Evolutionary conservation across 2,888 invertebrate genomes (phyloP), one percentile per base, ranked within the genome.

Genomic region (Drosophila anomalata): DNA sequence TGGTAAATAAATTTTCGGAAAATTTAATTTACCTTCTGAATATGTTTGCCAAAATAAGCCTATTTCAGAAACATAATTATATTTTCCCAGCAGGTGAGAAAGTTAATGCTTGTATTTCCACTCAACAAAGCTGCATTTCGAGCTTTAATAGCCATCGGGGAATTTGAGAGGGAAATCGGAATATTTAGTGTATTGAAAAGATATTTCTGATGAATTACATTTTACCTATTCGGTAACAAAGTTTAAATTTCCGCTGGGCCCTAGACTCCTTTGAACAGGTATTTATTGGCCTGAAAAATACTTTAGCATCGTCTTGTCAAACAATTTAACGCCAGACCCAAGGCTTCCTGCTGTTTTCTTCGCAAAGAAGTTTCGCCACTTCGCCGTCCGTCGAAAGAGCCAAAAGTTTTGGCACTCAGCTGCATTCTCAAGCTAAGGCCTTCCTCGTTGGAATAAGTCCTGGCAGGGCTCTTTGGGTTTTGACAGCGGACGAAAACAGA

Each of bases 401-500:
- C 11, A 11, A 72, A 70, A 55, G 33, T 69, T 69, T 61, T 51
- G 72, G 71, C 62, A 71, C 69, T 54, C 72, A 69, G 69, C 72
- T 71, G 62, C 72, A 51, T 44, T 55, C 33, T 55, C 12, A 24
- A 69, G 50, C 46, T 46, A 56, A 39, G 39, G 33, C 47, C 24
- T 41, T 47, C 17, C 41, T 46, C 9, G 9, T 52, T 47, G 39
- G 22, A 12, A 12, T 58, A 22, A 70, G 36, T 42, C 60, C 44
- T 50, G 5, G 53, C 50, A 53, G 59, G 54, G 60, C 61, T 61
- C 55, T 26, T 41, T 29, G 20, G 22, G 50, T 47, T 55, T 47
- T 54, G 71, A 51, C 71, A 51, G 31, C 39, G 48, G 33, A 1
- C 1, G 22, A 31, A n/a, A 6, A 2, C 24, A 41, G 22, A 29